phyloP scores from a whole-genome alignment of 1,140 invertebrate species.

The Apis laboriosa region DNA sequence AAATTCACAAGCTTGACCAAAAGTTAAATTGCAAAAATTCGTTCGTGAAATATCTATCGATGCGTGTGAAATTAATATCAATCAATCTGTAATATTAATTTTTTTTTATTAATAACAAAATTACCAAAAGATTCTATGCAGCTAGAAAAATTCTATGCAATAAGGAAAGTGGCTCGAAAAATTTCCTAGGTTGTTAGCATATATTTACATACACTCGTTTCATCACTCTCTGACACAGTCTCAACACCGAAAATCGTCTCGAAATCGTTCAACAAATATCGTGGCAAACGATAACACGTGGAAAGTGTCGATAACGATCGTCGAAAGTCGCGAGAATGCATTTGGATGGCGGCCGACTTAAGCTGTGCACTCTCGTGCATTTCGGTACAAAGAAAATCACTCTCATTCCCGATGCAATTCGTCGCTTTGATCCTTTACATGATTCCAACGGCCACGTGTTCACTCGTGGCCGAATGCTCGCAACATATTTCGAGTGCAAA shows the following conservation, averaged over 20 bases:
- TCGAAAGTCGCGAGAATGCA: neutral
- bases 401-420: conserved; percentile 23
- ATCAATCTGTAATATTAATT: too few species aligned
- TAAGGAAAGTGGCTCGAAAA: too few species aligned
- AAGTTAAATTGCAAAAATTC: too few species aligned
- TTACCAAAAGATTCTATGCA: too few species aligned
- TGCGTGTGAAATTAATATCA: too few species aligned
- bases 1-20: too few species aligned
- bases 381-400: conserved; percentile 5
- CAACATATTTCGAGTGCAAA: conserved; percentile 41
- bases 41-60: too few species aligned
- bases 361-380: neutral
- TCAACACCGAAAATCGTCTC: neutral
- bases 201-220: too few species aligned
- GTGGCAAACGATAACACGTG: neutral
- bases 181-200: too few species aligned
- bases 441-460: neutral
- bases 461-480: conserved; percentile 7
- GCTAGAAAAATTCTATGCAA: too few species aligned
- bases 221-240: neutral
- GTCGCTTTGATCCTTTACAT: conserved; percentile 36
- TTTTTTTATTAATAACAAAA: too few species aligned
- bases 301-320: neutral
- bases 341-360: neutral
- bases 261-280: neutral